Conservation (phyloP, 2,797 vertebrate species). For the Orientallactaga sibirica region DNA sequence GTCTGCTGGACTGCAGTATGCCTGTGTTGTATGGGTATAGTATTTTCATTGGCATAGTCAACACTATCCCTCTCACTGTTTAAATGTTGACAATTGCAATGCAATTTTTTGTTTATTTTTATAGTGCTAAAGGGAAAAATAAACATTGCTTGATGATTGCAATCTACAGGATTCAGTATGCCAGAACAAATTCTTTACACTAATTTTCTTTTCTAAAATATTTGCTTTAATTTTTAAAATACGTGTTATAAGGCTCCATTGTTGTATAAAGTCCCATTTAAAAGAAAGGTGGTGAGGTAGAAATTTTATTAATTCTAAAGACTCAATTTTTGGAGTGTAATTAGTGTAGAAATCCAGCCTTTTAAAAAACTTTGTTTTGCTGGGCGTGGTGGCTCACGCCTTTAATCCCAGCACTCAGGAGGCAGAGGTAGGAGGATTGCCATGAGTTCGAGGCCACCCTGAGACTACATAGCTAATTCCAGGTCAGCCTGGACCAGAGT, state of each 20-base stretch:
- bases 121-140: constrained; percentile 35
- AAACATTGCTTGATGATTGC: constrained; percentile 34
- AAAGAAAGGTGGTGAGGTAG: constrained; percentile 1
- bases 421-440: too few relatives aligned
- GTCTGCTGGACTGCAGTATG: neutral
- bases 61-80: constrained; percentile 23
- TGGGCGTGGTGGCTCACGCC: too few relatives aligned
- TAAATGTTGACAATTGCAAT: constrained; percentile 18
- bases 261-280: constrained; percentile 11
- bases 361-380: constrained; percentile 41
- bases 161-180: constrained; percentile 16
- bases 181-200: constrained; percentile 33
- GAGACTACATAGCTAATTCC: too few relatives aligned
- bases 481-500: too few relatives aligned
- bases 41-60: constrained; percentile 39
- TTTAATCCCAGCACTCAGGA: too few relatives aligned
- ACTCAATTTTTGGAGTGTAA: constrained; percentile 24
- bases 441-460: too few relatives aligned
- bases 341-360: neutral
- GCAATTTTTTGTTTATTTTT: constrained; percentile 62
- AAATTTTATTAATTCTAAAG: constrained; percentile 4
- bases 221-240: constrained; percentile 25
- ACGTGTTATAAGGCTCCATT: neutral
- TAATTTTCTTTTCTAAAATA: constrained; percentile 55
- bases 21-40: constrained; percentile 26